A percentile compares a stretch with the other conserved stretches of the same genome.
These are phyloP conservation scores for Unio pictorum DNA, from an alignment of 2,888 invertebrate genomes.

Conservation along the genomic window DNA sequence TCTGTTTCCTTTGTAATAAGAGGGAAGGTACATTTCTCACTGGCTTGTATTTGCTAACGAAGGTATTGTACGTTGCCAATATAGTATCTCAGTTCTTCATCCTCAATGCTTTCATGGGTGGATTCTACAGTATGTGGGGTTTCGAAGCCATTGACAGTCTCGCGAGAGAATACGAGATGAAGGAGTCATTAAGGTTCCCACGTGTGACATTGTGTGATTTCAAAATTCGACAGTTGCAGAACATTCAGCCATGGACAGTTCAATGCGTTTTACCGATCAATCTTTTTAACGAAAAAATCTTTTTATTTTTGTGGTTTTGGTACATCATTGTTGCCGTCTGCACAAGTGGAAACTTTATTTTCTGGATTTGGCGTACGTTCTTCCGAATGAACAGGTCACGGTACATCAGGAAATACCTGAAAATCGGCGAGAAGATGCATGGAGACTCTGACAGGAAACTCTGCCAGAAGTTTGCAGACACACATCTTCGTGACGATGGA, in stretches of 20 bases:
- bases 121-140: slow-evolving; percentile 60
- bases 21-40: slow-evolving; percentile 62
- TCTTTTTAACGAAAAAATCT: slow-evolving; percentile 65
- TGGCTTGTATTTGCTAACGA: slow-evolving; percentile 60
- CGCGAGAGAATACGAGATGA: slow-evolving; percentile 46
- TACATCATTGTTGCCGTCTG: slow-evolving; percentile 56
- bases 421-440: slow-evolving; percentile 54
- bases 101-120: slow-evolving; percentile 61
- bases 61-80: slow-evolving; percentile 57
- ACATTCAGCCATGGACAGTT: slow-evolving; percentile 61
- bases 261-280: slow-evolving; percentile 64
- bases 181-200: slow-evolving; percentile 58
- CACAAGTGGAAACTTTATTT: slow-evolving; percentile 57
- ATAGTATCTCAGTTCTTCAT: slow-evolving; percentile 62
- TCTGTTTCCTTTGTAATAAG: slow-evolving; percentile 58
- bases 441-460: slow-evolving; percentile 57
- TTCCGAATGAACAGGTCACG: slow-evolving; percentile 53
- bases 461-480: slow-evolving; percentile 58
- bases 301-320: slow-evolving; percentile 66
- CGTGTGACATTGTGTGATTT: slow-evolving; percentile 62
- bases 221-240: slow-evolving; percentile 61
- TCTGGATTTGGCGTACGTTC: slow-evolving; percentile 58
- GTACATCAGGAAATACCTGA: slow-evolving; percentile 62
- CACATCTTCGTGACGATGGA: slow-evolving; percentile 61
- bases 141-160: slow-evolving; percentile 54